A percentile compares a stretch with the other conserved stretches of the same genome.
phyloP scores from a whole-genome alignment of 2,797 vertebrate species.

The Nannoperca obscura region DNA sequence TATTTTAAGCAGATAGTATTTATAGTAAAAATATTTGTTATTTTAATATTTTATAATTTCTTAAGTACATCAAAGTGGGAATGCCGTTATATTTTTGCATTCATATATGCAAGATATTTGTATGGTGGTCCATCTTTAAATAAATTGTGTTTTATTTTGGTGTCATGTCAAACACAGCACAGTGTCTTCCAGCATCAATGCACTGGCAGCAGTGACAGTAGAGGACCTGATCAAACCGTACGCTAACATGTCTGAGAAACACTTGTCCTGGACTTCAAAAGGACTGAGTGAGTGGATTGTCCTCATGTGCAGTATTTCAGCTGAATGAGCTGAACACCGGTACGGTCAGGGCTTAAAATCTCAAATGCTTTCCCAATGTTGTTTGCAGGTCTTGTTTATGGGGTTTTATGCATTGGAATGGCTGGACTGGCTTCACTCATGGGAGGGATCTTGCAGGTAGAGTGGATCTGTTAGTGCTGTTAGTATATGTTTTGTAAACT shows the following conservation, averaged over 20 bases:
- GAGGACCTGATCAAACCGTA: slow-evolving; percentile 91
- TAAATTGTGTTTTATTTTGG: neutral
- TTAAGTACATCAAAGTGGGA: no score
- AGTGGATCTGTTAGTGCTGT: neutral
- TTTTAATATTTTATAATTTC: neutral
- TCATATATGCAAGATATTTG: neutral
- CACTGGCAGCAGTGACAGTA: slow-evolving; percentile 92
- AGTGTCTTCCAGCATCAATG: slow-evolving; percentile 95
- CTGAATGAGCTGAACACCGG: neutral
- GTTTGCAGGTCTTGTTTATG: slow-evolving; percentile 88
- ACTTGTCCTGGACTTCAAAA: slow-evolving; percentile 90
- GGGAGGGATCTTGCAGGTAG: slow-evolving; percentile 92
- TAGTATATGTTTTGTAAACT: neutral
- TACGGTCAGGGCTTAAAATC: neutral
- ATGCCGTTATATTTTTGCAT: neutral
- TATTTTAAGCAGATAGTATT: neutral
- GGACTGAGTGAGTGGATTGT: slow-evolving; percentile 88
- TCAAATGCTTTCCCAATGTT: neutral
- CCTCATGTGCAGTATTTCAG: neutral
- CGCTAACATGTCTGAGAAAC: slow-evolving; percentile 87
- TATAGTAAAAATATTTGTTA: neutral
- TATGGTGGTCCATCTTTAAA: neutral
- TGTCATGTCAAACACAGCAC: slow-evolving; percentile 82
- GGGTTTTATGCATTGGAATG: slow-evolving; percentile 92
- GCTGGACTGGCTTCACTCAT: slow-evolving; percentile 91